phyloP scores from a whole-genome alignment of 2,113 vertebrate genomes.

The Thryonomys swinderianus region DNA sequence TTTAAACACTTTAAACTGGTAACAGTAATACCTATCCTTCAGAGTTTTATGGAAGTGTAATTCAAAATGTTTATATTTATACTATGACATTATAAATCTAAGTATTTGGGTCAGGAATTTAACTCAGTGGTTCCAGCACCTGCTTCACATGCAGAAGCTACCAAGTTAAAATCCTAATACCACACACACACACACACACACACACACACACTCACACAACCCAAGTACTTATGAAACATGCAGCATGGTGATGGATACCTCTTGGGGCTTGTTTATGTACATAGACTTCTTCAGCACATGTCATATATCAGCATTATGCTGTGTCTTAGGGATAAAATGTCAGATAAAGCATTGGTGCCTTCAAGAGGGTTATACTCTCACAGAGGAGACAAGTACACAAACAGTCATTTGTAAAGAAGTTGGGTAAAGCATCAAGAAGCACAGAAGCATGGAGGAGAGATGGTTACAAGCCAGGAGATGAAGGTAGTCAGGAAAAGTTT shows the following conservation, averaged over 20 bases:
- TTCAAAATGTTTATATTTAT: constrained; percentile 12
- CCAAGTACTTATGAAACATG: neutral
- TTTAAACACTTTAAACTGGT: neutral
- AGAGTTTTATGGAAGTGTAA: neutral
- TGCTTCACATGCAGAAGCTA: no score
- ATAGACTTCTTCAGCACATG: neutral
- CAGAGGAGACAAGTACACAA: neutral
- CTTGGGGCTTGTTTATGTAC: neutral
- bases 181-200: no score
- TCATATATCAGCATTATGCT: neutral
- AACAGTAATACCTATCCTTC: neutral
- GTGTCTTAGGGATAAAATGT: neutral
- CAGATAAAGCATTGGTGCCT: neutral
- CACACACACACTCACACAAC: no score
- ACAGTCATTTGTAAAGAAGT: neutral
- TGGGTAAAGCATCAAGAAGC: neutral
- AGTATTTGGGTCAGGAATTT: neutral
- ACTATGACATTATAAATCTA: neutral
- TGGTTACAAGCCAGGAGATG: neutral
- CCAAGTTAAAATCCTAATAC: no score
- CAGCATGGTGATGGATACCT: neutral
- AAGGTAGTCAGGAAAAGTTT: neutral
- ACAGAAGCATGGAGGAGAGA: neutral
- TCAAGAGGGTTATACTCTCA: neutral
- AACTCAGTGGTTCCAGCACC: no score